Percentiles rank a stretch among this genome's conserved stretches.
phyloP scores from a whole-genome alignment of 2,797 vertebrate species.

The Fratercula arctica region DNA sequence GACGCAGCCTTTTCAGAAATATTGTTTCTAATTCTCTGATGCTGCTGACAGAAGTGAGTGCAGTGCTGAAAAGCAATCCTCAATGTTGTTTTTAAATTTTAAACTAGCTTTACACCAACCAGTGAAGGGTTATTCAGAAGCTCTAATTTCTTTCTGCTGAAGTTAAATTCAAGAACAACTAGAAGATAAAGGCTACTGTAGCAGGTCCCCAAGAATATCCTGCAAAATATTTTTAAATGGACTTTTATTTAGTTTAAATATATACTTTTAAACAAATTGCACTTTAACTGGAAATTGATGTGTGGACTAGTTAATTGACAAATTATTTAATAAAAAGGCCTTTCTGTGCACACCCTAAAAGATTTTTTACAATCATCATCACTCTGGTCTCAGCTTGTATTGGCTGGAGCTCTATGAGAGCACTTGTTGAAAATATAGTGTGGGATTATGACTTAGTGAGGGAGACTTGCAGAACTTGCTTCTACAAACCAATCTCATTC shows the following conservation, averaged over 20 bases:
- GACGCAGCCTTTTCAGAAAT: background rate
- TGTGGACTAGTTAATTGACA: constrained; percentile 18
- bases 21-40: background rate
- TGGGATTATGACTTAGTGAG: constrained; percentile 8
- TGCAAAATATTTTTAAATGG: background rate
- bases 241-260: background rate
- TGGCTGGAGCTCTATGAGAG: constrained; percentile 20
- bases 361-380: background rate
- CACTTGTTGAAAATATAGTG: constrained; percentile 9
- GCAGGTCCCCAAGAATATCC: background rate
- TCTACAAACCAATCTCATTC: background rate
- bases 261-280: background rate
- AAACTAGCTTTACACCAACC: background rate
- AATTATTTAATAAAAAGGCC: constrained; percentile 20
- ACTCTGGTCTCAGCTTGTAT: constrained; percentile 20
- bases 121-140: background rate
- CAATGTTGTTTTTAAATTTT: background rate
- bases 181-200: background rate
- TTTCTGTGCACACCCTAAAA: background rate
- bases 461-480: background rate
- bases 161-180: background rate
- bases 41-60: background rate
- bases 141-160: background rate
- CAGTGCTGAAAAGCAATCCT: background rate
- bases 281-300: background rate